Percentiles rank a stretch among this genome's conserved stretches.
Evolutionary conservation across 2,113 vertebrate species (phyloP).

Genomic region (Psilopsiagon aymara): DNA sequence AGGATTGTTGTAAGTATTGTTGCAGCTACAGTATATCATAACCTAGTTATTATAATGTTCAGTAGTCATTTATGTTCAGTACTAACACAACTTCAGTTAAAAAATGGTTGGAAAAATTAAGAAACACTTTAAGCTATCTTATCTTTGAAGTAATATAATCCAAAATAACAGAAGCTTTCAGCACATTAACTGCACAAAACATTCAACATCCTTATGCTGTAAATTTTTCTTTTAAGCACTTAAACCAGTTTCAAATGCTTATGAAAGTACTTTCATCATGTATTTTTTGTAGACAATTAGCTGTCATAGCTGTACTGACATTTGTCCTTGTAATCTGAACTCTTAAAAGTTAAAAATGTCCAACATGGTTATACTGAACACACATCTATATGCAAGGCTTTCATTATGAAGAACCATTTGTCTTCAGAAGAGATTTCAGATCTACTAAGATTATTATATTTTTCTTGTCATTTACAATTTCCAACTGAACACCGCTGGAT

Average conservation of each 20-base stretch:
- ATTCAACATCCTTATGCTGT: not conserved
- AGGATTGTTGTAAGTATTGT: not conserved
- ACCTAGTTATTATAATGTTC: not conserved
- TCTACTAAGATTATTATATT: not conserved
- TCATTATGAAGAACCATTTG: not conserved
- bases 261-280: not conserved
- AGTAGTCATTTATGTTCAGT: not conserved
- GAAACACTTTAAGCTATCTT: not conserved
- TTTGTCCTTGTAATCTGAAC: not conserved
- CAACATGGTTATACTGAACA: not conserved
- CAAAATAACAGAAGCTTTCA: not conserved
- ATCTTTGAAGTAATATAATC: not conserved
- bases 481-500: not conserved
- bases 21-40: not conserved
- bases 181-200: not conserved
- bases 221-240: not conserved
- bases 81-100: not conserved
- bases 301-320: not conserved
- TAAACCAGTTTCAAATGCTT: not conserved
- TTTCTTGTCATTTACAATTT: slow-evolving; percentile 1
- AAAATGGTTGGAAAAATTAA: not conserved
- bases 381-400: not conserved
- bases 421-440: not conserved
- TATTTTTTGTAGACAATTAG: not conserved
- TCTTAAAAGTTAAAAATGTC: not conserved